phyloP scores from a whole-genome alignment of 2,888 invertebrate genomes.

The Ectobius pallidus region DNA sequence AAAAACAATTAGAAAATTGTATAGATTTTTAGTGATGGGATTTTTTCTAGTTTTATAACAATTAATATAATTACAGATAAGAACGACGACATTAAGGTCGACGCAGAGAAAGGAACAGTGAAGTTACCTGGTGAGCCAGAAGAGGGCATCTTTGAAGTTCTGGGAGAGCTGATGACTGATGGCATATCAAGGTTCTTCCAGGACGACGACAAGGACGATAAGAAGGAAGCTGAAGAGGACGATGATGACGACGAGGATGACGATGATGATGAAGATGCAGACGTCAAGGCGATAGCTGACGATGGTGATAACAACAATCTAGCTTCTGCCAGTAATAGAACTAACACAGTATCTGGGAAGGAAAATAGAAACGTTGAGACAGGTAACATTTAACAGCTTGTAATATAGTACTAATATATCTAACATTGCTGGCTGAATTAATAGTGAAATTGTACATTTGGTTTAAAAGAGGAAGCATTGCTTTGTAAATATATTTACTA shows the following conservation, averaged over 20 bases:
- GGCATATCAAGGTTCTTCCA: constrained; percentile 6
- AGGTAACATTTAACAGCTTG: background rate
- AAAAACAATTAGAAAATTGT: too few species aligned
- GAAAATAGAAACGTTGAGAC: background rate
- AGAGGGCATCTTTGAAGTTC: background rate
- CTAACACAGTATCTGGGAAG: background rate
- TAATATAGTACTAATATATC: too few species aligned
- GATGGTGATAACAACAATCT: background rate
- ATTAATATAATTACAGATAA: too few species aligned
- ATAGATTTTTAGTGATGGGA: too few species aligned
- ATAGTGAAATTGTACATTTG: too few species aligned
- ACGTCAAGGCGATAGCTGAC: background rate
- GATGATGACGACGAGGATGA: background rate
- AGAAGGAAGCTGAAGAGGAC: too few species aligned
- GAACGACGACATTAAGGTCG: too few species aligned
- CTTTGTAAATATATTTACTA: too few species aligned
- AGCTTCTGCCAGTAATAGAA: background rate
- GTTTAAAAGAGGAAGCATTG: too few species aligned
- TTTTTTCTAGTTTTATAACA: too few species aligned
- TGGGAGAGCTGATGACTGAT: constrained; percentile 4
- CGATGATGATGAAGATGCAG: background rate
- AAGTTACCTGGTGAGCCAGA: constrained; percentile 12
- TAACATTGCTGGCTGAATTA: too few species aligned
- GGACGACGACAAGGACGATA: background rate
- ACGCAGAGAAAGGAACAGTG: background rate